These are phyloP conservation scores for Bambusicola thoracicus DNA, from an alignment of 2,113 vertebrate species.

Conservation along the genomic window DNA sequence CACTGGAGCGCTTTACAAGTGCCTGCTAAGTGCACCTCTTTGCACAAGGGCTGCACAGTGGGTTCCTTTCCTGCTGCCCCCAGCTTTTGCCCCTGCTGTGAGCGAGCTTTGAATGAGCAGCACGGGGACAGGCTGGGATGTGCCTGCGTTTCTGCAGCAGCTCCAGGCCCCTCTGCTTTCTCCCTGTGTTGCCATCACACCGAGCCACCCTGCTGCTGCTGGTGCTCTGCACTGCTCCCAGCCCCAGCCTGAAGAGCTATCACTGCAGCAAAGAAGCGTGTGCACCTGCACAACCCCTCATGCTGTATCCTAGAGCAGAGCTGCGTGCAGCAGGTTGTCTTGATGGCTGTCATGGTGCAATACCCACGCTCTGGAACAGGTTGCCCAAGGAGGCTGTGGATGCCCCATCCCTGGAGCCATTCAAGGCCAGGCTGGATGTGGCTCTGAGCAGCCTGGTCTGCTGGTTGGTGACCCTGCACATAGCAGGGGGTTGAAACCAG, in stretches of 20 bases:
- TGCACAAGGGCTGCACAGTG: neutral
- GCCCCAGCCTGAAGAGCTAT: neutral
- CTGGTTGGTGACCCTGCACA: too few species aligned
- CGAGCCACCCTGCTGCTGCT: neutral
- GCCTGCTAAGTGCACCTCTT: too few species aligned
- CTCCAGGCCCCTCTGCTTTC: neutral
- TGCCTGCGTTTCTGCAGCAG: too few species aligned
- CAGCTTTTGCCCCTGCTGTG: neutral
- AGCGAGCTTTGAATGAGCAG: rapidly evolving
- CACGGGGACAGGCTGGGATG: neutral
- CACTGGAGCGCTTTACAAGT: rapidly evolving
- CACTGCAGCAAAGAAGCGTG: neutral
- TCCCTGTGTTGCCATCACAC: neutral
- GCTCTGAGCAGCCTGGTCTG: too few species aligned
- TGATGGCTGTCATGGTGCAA: rapidly evolving
- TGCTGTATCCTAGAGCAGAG: rapidly evolving
- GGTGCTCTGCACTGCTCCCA: neutral
- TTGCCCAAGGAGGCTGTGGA: too few species aligned
- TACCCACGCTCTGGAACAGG: neutral
- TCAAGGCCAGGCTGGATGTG: too few species aligned
- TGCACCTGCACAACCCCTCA: neutral
- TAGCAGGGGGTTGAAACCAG: too few species aligned
- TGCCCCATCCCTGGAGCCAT: too few species aligned
- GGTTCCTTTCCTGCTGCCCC: neutral
- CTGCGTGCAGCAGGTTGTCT: neutral